These are phyloP conservation scores for Epinotia nisella DNA, from an alignment of 2,888 invertebrate species.

Conservation along the genomic window DNA sequence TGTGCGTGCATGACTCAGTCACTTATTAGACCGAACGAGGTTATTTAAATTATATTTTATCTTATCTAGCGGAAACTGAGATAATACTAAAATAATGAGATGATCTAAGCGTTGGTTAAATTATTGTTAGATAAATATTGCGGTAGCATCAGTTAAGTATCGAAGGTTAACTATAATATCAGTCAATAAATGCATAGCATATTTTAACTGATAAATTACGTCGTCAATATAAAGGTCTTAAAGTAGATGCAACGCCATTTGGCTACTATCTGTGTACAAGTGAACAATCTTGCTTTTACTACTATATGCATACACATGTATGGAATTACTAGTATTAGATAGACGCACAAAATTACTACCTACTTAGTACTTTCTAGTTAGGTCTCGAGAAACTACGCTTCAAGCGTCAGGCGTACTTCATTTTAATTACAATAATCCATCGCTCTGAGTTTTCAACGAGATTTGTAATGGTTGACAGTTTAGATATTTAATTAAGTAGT, in stretches of 20 bases:
- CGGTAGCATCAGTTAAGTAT: neutral
- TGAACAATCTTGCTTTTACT: slow-evolving; percentile 18
- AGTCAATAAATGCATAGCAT: slow-evolving; percentile 10
- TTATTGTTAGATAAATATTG: slow-evolving; percentile 15
- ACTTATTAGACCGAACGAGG: slow-evolving; percentile 14
- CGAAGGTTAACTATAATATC: slow-evolving; percentile 3
- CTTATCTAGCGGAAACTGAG: slow-evolving; percentile 32
- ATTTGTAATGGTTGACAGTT: slow-evolving; percentile 15
- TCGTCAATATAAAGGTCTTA: neutral
- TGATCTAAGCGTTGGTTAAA: slow-evolving; percentile 19
- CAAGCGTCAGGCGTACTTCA: slow-evolving; percentile 35
- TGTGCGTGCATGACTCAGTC: slow-evolving; percentile 16
- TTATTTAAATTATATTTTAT: slow-evolving; percentile 13
- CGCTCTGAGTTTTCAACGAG: slow-evolving; percentile 29
- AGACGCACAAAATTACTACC: slow-evolving; percentile 45
- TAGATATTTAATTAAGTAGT: too few relatives aligned
- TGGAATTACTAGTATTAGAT: slow-evolving; percentile 43
- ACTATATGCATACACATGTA: slow-evolving; percentile 39
- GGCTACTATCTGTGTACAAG: slow-evolving; percentile 4
- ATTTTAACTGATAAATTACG: neutral
- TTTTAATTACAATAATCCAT: slow-evolving; percentile 39
- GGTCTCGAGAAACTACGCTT: slow-evolving; percentile 39
- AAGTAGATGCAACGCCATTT: neutral
- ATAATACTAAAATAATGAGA: slow-evolving; percentile 35
- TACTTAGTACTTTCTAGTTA: slow-evolving; percentile 41